Percentiles rank a stretch among this genome's conserved stretches.
phyloP scores from a whole-genome alignment of 2,888 invertebrate species.

The Melikaiella ostensackeni region DNA sequence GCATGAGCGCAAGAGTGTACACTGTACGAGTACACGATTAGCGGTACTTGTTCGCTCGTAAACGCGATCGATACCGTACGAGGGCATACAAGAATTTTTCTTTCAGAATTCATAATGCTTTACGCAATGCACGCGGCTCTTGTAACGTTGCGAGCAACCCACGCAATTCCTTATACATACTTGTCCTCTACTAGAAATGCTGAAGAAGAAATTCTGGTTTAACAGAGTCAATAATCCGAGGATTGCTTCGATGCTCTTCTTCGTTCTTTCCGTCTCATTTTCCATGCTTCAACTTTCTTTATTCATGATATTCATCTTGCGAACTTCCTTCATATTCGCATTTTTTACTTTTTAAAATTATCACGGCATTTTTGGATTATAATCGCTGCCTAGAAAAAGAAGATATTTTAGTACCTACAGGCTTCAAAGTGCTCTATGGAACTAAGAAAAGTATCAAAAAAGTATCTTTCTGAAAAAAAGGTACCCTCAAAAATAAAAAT shows the following conservation, averaged over 20 bases:
- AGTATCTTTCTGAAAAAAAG: too few species aligned
- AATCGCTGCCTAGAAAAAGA: not conserved
- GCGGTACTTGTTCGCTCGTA: slow-evolving; percentile 73
- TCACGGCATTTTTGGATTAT: not conserved
- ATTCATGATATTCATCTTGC: not conserved
- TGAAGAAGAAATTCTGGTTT: too few species aligned
- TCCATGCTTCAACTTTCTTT: not conserved
- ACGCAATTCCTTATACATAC: slow-evolving; percentile 16
- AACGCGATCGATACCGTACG: slow-evolving; percentile 73
- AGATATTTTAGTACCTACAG: not conserved
- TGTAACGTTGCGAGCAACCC: slow-evolving; percentile 34
- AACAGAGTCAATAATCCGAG: too few species aligned
- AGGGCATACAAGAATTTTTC: slow-evolving; percentile 34
- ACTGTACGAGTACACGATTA: slow-evolving; percentile 65
- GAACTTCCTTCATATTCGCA: not conserved
- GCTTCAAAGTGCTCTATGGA: too few species aligned
- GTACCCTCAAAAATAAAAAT: too few species aligned
- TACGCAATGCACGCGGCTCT: slow-evolving; percentile 25
- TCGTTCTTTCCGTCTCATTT: not conserved
- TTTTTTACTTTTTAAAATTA: not conserved
- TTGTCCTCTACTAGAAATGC: too few species aligned
- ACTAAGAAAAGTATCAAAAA: too few species aligned
- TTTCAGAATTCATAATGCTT: slow-evolving; percentile 35
- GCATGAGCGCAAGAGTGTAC: slow-evolving; percentile 26
- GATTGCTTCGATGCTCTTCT: not conserved